Base-by-base conservation (phyloP, 1,140 invertebrate genomes). In the Drosophila lacertosa region DNA sequence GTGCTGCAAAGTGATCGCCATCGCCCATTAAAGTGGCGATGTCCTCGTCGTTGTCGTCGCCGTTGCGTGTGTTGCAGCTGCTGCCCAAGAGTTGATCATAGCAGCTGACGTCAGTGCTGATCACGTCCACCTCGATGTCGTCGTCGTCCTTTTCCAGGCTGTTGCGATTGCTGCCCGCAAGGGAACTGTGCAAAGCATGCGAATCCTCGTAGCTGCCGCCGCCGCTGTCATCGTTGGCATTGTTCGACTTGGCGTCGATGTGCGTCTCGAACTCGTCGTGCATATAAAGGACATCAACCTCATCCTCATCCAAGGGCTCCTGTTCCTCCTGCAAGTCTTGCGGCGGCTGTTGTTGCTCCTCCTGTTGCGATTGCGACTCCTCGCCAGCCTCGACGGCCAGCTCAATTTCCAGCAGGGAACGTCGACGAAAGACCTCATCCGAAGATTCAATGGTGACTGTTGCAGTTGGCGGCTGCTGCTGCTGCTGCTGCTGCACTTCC, bases 211-310 rank as follows among this genome's bases (percentile, higher is more conserved):
- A 91, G 72, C 90, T 91, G 48, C 90, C 90, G 18, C 90, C 90
- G 48, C 90, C 90, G 22, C 90, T 91, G 50, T 91, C 90, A 65
- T 91, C 90, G 50, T 91, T 91, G 32, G 90, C 88, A 72, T 91
- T 91, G 35, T 90, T 91, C 20, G 90, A 83, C 29, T 86, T 86
- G 47, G 80, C 71, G 24, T 90, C 84, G 60, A 90, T 89, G 65
- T 90, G 81, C 35, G 88, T 91, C 20, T 95, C 93, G 26, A 92
- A 92, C n/a, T 93, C 92, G 15, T 94, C 93, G 35, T 93, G 92
- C 68, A 94, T 92, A 7, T 78, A 89, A 6, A 89, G 73, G 44
- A 86, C 89, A 4, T 64, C 79, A 32, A 74, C 88, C 6, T 47
- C 76, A 1, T 74, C 69, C 4, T 37, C 77, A 5, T 68, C 77